Base-by-base conservation (phyloP, 2,797 vertebrate genomes). In the Gouania willdenowi region DNA sequence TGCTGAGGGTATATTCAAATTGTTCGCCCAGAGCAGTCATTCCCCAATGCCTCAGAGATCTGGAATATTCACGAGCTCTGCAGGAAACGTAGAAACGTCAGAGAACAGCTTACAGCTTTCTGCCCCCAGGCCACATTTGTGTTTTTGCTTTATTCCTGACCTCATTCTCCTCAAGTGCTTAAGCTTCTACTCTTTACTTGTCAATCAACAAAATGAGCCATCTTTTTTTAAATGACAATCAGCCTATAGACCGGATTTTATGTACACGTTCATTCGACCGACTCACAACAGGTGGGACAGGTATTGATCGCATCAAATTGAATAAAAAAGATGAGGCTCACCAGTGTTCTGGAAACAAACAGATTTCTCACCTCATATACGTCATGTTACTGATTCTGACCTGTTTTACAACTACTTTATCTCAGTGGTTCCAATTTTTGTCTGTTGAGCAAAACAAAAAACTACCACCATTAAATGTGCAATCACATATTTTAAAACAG, bases 151-250 rank as follows among this genome's bases (percentile, higher is more conserved):
- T 23, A 62, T 31, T 19, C 25, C 1, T 38, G 35, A 32, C 35
- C 52, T 59, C 16, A 3, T 57, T 35, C 12, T 5, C 8, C 23
- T 46, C 34, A 31, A 5, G 46, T 6, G 43, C 39, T 18, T 43
- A 59, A 19, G 39, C 58, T 45, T 13, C 8, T 36, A 24, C 19
- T 20, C 19, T 6, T 20, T 17, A 20, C 40, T 38, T 64, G 49
- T 43, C 62, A 55, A 8, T 68, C 58, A 67, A 36, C 17, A 25
- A 56, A 55, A 67, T 52, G 52, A 57, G 43, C 41, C 35, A 36
- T 60, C 43, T 48, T 8, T 17, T 16, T 46, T 29, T 12, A 50
- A 54, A 33, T 34, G 25, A 2, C 8, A 17, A 19, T 1, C 36
- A 41, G 19, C 46, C 50, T 22, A n/a, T n/a, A n/a, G n/a, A n/a